These are phyloP conservation scores for Parasteatoda lunata DNA, from an alignment of 2,888 invertebrate genomes.

Conservation along the genomic window DNA sequence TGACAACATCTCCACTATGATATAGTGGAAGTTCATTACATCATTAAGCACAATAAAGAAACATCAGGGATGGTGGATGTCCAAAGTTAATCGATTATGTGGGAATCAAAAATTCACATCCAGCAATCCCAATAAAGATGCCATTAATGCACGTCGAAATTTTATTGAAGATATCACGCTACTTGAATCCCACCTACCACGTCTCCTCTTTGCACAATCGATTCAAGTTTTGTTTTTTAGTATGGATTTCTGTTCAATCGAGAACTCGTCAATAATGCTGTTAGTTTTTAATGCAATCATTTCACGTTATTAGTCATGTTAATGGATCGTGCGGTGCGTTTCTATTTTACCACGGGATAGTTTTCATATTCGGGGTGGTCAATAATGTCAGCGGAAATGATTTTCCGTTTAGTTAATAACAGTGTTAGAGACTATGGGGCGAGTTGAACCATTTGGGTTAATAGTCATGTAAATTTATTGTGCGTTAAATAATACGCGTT, in stretches of 20 bases:
- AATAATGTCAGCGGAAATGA: no score
- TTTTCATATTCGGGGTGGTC: no score
- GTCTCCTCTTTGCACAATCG: not conserved
- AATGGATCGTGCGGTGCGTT: no score
- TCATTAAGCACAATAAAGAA: conserved; percentile 21
- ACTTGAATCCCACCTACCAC: not conserved
- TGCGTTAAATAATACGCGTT: no score
- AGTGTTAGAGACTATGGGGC: no score
- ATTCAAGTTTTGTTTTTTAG: not conserved
- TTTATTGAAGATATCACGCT: conserved; percentile 34
- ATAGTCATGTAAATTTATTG: no score
- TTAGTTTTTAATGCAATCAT: no score
- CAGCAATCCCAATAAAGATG: conserved; percentile 16
- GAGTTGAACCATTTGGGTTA: no score
- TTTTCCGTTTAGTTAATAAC: no score
- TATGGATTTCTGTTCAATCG: not conserved
- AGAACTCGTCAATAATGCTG: not conserved
- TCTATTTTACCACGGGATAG: no score
- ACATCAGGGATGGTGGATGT: conserved; percentile 1
- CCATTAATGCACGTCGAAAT: not conserved
- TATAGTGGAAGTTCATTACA: not conserved
- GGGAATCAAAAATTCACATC: conserved; percentile 43
- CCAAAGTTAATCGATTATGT: conserved; percentile 28
- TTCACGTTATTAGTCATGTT: no score
- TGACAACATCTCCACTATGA: conserved; percentile 19